These are phyloP conservation scores for Oligia strigilis DNA, from an alignment of 2,888 invertebrate genomes.

Conservation along the genomic window DNA sequence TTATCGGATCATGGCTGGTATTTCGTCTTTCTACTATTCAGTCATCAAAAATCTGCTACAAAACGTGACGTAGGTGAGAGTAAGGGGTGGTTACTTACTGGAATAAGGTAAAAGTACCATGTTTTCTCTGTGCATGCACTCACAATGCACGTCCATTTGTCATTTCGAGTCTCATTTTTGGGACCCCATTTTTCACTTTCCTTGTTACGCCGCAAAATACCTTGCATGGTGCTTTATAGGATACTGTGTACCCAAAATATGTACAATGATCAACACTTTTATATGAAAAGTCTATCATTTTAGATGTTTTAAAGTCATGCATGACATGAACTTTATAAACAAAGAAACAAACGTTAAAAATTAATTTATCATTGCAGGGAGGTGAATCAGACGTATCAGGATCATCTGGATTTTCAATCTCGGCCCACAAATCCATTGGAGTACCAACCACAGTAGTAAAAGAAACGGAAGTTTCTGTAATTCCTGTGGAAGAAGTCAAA, in stretches of 20 bases:
- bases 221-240: conserved; percentile 53
- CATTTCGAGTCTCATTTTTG: conserved; percentile 60
- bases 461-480: conserved; percentile 68
- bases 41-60: conserved; percentile 33
- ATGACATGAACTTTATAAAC: conserved; percentile 4
- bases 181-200: conserved; percentile 60
- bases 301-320: conserved; percentile 23
- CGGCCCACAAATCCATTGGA: conserved; percentile 75
- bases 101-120: conserved; percentile 73
- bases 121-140: conserved; percentile 70
- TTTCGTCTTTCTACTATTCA: conserved; percentile 19
- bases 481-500: conserved; percentile 67
- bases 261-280: conserved; percentile 24
- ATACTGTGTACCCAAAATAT: conserved; percentile 12
- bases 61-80: conserved; percentile 49
- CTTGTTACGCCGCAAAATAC: conserved; percentile 45
- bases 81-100: conserved; percentile 65
- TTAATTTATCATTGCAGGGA: conserved; percentile 71
- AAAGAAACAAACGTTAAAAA: background rate
- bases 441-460: conserved; percentile 69
- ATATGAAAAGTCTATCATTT: conserved; percentile 41
- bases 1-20: conserved; percentile 9
- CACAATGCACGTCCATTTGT: conserved; percentile 68
- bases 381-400: conserved; percentile 76
- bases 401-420: conserved; percentile 76